phyloP scores from a whole-genome alignment of 2,797 vertebrate species.

The Psittacula echo region DNA sequence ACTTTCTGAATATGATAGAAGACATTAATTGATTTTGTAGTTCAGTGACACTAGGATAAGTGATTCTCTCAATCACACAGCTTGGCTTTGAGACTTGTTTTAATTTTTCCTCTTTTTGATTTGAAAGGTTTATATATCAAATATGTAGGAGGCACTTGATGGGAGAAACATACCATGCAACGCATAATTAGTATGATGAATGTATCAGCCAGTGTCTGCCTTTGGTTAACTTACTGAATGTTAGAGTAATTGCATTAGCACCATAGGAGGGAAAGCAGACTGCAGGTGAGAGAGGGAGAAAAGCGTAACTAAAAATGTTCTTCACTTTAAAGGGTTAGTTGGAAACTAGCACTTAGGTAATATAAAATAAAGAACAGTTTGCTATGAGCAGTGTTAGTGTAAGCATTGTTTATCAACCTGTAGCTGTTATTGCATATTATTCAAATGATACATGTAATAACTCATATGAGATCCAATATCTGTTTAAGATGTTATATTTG shows the following conservation, averaged over 20 bases:
- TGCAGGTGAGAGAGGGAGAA: neutral
- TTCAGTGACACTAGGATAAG: conserved; percentile 65
- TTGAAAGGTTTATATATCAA: conserved; percentile 70
- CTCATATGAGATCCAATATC: neutral
- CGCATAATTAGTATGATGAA: conserved; percentile 62
- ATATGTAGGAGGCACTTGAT: conserved; percentile 50
- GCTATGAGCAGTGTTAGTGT: neutral
- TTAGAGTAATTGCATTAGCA: neutral
- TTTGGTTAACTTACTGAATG: conserved; percentile 1
- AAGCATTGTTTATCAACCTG: neutral
- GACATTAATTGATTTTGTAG: conserved; percentile 75
- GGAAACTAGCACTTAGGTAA: neutral
- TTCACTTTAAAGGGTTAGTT: neutral
- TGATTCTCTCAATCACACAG: conserved; percentile 67
- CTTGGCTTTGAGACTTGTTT: conserved; percentile 36
- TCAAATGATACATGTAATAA: neutral
- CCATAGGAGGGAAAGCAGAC: neutral
- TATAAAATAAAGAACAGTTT: neutral
- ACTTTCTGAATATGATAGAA: conserved; percentile 69
- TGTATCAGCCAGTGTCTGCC: neutral
- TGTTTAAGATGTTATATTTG: neutral
- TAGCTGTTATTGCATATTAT: accelerated
- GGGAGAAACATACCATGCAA: conserved; percentile 34
- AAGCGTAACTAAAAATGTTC: neutral
- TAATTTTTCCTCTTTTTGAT: conserved; percentile 47